A percentile compares a stretch with the other conserved stretches of the same genome.
Evolutionary conservation across 1,140 invertebrate genomes (phyloP).

Genomic region (Homalodisca vitripennis): DNA sequence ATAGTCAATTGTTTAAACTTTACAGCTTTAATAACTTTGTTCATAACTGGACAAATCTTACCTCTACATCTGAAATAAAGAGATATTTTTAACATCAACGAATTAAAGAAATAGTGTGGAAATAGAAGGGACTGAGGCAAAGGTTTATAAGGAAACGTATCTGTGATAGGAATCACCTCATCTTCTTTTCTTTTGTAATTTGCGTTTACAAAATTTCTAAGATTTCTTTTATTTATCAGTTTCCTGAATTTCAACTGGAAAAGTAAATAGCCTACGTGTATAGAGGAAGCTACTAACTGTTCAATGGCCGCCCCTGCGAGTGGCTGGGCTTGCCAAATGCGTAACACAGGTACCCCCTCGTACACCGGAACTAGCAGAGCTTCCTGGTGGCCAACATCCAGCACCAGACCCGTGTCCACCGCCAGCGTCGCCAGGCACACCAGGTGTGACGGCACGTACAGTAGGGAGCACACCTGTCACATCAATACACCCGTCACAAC

Average conservation of each 20-base stretch:
- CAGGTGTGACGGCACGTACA: constrained; percentile 77
- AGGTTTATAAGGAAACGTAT: too few species aligned
- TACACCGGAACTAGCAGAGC: constrained; percentile 78
- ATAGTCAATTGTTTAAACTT: neutral
- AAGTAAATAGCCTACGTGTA: too few species aligned
- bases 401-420: constrained; percentile 72
- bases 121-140: too few species aligned
- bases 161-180: too few species aligned
- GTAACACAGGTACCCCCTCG: constrained; percentile 78
- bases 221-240: too few species aligned
- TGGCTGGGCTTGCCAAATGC: constrained; percentile 75
- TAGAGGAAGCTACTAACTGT: constrained; percentile 49
- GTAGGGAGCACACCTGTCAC: constrained; percentile 59
- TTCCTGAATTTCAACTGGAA: too few species aligned
- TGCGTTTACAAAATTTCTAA: too few species aligned
- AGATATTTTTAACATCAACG: too few species aligned
- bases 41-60: neutral
- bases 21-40: neutral
- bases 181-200: too few species aligned
- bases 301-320: constrained; percentile 68
- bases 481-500: neutral
- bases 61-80: too few species aligned
- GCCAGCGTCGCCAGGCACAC: constrained; percentile 76
- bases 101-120: too few species aligned
- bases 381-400: constrained; percentile 87